Evolutionary conservation across 2,113 vertebrate genomes (phyloP), one percentile per base, ranked within the genome.

Genomic region (Empidonax traillii): DNA sequence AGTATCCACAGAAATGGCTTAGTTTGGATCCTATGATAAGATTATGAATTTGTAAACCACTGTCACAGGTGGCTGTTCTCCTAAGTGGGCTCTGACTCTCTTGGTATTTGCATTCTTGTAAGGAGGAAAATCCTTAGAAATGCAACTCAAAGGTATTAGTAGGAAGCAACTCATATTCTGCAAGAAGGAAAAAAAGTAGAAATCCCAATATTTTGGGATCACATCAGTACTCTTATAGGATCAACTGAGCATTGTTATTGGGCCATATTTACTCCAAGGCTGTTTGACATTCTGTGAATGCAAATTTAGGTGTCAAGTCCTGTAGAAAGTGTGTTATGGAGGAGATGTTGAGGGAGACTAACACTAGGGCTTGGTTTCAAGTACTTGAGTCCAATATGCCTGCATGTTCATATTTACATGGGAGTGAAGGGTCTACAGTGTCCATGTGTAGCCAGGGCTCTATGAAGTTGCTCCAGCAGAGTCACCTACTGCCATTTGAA

Each of bases 361-460:
- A 80, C 49, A 15, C 31, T 8, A 33, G 43, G 33, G 24, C 22
- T 72, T 3, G 2, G 0, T 55, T 86, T 89, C 24, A 30, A 66
- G 55, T 65, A 8, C 7, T 0, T 0, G 19, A 67, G 20, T 53
- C 65, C 35, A 75, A 0, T 13, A 2, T 16, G 16, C 16, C 56
- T 37, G 10, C 14, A 6, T 12, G 25, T 22, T 79, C 33, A 14
- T 4, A 1, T 85, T 66, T 28, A 18, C 0, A 0, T 10, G 63
- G 35, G 33, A 72, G 25, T 11, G 27, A 71, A 46, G 63, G 23
- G 5, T 49, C 35, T 52, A 5, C 6, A 2, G 9, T 43, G 21
- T 30, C 39, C 12, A 0, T 15, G 15, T 24, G 30, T 53, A 66
- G 41, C 23, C 56, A 65, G 35, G 23, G 31, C 58, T 68, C 43